Evolutionary conservation across 2,888 invertebrate genomes (phyloP), one percentile per base, ranked within the genome.

Genomic region (Muscina levida): DNA sequence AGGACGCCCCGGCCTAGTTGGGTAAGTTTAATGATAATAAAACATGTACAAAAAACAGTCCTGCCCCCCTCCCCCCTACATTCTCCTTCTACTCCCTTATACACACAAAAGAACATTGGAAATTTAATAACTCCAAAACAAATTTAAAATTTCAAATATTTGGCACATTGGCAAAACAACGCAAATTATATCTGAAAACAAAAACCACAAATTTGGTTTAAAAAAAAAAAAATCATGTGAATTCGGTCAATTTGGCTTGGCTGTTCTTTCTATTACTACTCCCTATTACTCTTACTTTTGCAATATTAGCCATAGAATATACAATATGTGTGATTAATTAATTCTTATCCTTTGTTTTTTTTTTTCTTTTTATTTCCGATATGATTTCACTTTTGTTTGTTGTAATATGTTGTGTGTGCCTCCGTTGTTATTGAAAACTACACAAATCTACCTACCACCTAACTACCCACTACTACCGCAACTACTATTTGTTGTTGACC

Each of bases 1-100:
- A 91, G 94, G 95, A 86, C 94, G 97, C 87, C 88, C 91, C 59
- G 90, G 90, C 72, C 84, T 90, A 74, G 95, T 95, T 90, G 96
- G 96, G 95, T 96, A 91, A 91, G 93, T 85, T 65, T 53, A 0
- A 37, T 24, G 42, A 68, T 17, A 42, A 42, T 31, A 8, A 31
- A 31, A 31, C 31, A 31, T 15, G 15, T 10, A 46, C n/a, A n/a
- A n/a, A n/a, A n/a, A n/a, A n/a, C n/a, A n/a, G n/a, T n/a, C n/a
- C n/a, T n/a, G n/a, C n/a, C n/a, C n/a, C n/a, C n/a, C n/a, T n/a
- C n/a, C n/a, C n/a, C n/a, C n/a, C n/a, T n/a, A n/a, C n/a, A n/a
- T 31, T 5, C 4, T 31, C 31, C 31, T 31, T 31, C 31, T 31
- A 3, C 3, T 31, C n/a, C 31, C 31, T 5, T 15, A 39, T 8